Evolutionary conservation across 2,888 invertebrate species (phyloP), one percentile per base, ranked within the genome.

Genomic region (Folsomia manolachei): DNA sequence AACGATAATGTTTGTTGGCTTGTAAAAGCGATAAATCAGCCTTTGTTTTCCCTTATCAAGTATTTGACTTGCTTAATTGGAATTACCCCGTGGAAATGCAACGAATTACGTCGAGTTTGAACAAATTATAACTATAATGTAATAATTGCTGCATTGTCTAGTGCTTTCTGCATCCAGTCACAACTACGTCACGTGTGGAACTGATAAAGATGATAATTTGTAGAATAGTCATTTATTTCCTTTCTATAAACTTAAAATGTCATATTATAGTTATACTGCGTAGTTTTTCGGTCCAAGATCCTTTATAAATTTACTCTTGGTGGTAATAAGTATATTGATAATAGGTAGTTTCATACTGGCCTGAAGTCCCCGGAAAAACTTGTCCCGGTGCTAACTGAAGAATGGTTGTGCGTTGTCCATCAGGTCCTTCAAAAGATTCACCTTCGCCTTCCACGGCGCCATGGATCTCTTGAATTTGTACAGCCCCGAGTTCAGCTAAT

Each of bases 311-410:
- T 56, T 56, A 56, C 19, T 56, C 56, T 56, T 56, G 56, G 4
- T 56, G 56, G n/a, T 56, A 56, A 56, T 56, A 56, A 4, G 62
- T 62, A n/a, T 63, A 63, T n/a, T 63, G 63, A 27, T 63, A 63
- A 63, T 26, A 63, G n/a, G 63, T 63, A 2, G 63, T 63, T 56
- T 56, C 11, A n/a, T 19, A 56, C 21, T 56, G 56, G 56, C 56
- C 62, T 23, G 21, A 19, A 11, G 23, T 2, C 7, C 7, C 62
- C 7, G 24, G 24, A 62, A 62, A 23, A 19, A 25, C 24, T 51
- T 39, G 19, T 9, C 51, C 51, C 4, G 65, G 65, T 14, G 51
- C 65, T 9, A 66, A 23, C 23, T 66, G 65, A 4, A 66, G 21
- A 24, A 66, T 66, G 2, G 65, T 66, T 9, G 65, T 66, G 18